Base-by-base conservation (phyloP, 2,113 vertebrate genomes). In the Xiphophorus couchianus region DNA sequence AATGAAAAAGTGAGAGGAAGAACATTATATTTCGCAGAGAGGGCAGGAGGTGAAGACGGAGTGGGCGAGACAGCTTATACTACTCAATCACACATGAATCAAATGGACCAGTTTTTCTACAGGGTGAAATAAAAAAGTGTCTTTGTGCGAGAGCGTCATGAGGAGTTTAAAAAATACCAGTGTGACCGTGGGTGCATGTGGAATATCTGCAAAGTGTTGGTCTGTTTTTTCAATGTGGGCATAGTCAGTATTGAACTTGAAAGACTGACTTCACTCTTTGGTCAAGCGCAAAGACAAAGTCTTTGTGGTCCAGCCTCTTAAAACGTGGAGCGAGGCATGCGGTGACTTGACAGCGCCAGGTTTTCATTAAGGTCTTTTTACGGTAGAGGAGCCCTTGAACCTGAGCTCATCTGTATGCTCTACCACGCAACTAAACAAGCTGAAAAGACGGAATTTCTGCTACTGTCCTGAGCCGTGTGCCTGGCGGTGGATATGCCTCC, bases 91-190 rank as follows among this genome's bases (percentile, higher is more conserved):
- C 69, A 82, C 78, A 75, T 68, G 35, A 84, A 76, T 86, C 54
- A 76, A 88, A 84, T 14, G 19, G 73, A 68, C 86, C 77, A 64
- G 81, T 70, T 87, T 82, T 82, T 76, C 84, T 77, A 81, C 73
- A 58, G 25, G 33, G 17, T 6, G 25, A 33, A 76, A 71, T 51
- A 27, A 0, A 74, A 72, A 66, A n/a, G 25, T 62, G 80, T 67
- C 22, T 63, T 17, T 77, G 25, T 63, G 61, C 1, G 5, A 30
- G 35, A 70, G 61, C 30, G 31, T 29, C 58, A 69, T 81, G 66
- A 61, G 61, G 51, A 58, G 27, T 13, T 67, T 29, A 31, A 13
- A n/a, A 65, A 29, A 65, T 29, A 58, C 28, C 48, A 15, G 30
- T 17, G 19, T 67, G 75, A n/a, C 0, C 19, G 35, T 48, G 62